Percentiles rank a stretch among this genome's conserved stretches.
Conservation (phyloP, 1,140 invertebrate genomes). For the Anastrepha obliqua region DNA sequence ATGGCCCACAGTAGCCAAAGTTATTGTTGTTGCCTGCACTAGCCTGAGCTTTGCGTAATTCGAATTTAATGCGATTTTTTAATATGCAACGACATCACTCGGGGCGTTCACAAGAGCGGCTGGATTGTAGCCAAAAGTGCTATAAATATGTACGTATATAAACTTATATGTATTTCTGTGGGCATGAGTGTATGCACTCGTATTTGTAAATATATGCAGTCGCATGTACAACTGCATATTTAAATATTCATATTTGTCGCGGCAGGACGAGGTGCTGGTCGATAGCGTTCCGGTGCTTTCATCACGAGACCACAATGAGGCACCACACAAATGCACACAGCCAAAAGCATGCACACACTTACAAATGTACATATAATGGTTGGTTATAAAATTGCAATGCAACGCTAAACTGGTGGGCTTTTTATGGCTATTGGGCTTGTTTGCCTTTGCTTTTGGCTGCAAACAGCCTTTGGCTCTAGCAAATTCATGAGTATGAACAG, state of each 20-base stretch:
- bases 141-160: not conserved
- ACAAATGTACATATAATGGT: not conserved
- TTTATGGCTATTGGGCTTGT: not conserved
- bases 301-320: not conserved
- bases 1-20: not conserved
- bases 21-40: not conserved
- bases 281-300: not conserved
- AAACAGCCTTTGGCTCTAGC: not conserved
- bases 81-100: not conserved
- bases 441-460: not conserved
- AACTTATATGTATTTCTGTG: not conserved
- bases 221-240: not conserved
- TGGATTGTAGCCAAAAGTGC: slow-evolving; percentile 10
- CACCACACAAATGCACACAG: not conserved
- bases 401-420: not conserved
- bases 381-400: not conserved
- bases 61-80: slow-evolving; percentile 25
- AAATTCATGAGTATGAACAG: not conserved
- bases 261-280: not conserved
- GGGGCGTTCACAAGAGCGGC: not conserved
- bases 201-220: not conserved
- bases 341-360: not conserved
- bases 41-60: slow-evolving; percentile 46
- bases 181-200: not conserved
- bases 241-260: slow-evolving; percentile 51